These are phyloP conservation scores for Abrostola tripartita DNA, from an alignment of 2,888 invertebrate species.

Conservation along the genomic window DNA sequence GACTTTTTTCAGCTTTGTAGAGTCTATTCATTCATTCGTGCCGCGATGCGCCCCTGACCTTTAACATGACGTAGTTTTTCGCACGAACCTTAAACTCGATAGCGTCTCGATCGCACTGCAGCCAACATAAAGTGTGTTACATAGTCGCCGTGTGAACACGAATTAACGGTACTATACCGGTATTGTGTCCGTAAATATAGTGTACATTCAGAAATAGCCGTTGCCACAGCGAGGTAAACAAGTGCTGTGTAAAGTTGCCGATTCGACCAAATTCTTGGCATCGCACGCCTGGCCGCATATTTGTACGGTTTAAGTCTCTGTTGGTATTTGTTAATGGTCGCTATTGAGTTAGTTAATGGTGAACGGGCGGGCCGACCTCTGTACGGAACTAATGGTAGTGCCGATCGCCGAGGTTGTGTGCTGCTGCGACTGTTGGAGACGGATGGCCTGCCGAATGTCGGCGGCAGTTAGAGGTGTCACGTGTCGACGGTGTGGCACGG, in stretches of 20 bases:
- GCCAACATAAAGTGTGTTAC: slow-evolving; percentile 35
- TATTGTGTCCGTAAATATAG: slow-evolving; percentile 60
- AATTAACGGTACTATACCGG: slow-evolving; percentile 63
- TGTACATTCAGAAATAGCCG: slow-evolving; percentile 73
- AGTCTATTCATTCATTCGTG: no score
- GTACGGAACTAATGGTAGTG: slow-evolving; percentile 24
- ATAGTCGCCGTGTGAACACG: slow-evolving; percentile 54
- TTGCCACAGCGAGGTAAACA: slow-evolving; percentile 78
- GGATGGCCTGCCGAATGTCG: slow-evolving; percentile 44
- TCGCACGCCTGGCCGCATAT: slow-evolving; percentile 74
- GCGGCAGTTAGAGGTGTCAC: slow-evolving; percentile 28
- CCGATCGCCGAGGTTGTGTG: slow-evolving; percentile 4
- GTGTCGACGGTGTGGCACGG: slow-evolving; percentile 16
- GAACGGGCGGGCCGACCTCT: slow-evolving; percentile 55
- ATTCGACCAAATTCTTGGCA: slow-evolving; percentile 83
- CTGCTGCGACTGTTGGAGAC: not conserved
- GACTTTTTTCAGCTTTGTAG: no score
- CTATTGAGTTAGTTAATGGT: slow-evolving; percentile 62
- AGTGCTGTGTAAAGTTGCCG: slow-evolving; percentile 76
- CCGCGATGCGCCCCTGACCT: slow-evolving; percentile 19
- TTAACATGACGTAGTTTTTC: slow-evolving; percentile 20
- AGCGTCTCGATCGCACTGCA: slow-evolving; percentile 14
- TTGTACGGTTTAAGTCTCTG: slow-evolving; percentile 59
- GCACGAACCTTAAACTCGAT: slow-evolving; percentile 18
- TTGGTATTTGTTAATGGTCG: slow-evolving; percentile 70